phyloP scores from a whole-genome alignment of 2,888 invertebrate species.

The Eupithecia exiguata region DNA sequence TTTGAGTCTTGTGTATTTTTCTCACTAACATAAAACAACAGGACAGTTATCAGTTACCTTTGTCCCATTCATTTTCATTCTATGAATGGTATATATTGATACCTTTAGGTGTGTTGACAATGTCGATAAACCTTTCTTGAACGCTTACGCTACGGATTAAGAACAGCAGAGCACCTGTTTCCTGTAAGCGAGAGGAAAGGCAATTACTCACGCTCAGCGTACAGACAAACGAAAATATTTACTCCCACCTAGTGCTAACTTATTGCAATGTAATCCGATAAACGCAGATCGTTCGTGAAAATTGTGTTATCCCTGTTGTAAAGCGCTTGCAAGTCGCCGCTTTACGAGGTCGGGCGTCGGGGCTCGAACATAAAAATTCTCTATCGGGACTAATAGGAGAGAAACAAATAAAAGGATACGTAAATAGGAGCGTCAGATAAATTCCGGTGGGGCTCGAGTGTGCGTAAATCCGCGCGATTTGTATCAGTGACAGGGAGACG shows the following conservation, averaged over 20 bases:
- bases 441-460: constrained; percentile 81
- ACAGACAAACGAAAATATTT: constrained; percentile 74
- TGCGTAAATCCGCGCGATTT: constrained; percentile 84
- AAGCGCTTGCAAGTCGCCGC: constrained; percentile 80
- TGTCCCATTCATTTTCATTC: background rate
- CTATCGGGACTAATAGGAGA: constrained; percentile 83
- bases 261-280: constrained; percentile 80
- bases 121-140: constrained; percentile 36
- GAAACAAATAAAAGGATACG: constrained; percentile 84
- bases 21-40: background rate
- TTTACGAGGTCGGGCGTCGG: constrained; percentile 80
- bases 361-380: constrained; percentile 83
- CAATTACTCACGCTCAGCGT: constrained; percentile 75
- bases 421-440: constrained; percentile 82
- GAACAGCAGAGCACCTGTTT: constrained; percentile 71
- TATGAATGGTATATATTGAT: background rate
- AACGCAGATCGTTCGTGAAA: constrained; percentile 74
- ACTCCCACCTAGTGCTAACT: constrained; percentile 69
- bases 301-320: constrained; percentile 80
- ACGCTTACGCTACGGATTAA: constrained; percentile 61
- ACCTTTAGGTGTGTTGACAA: constrained; percentile 7
- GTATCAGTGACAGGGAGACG: constrained; percentile 82
- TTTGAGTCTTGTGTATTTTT: background rate
- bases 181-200: constrained; percentile 62
- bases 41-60: background rate